Evolutionary conservation across 2,113 vertebrate species (phyloP).

Genomic region (Atractosteus spatula): DNA sequence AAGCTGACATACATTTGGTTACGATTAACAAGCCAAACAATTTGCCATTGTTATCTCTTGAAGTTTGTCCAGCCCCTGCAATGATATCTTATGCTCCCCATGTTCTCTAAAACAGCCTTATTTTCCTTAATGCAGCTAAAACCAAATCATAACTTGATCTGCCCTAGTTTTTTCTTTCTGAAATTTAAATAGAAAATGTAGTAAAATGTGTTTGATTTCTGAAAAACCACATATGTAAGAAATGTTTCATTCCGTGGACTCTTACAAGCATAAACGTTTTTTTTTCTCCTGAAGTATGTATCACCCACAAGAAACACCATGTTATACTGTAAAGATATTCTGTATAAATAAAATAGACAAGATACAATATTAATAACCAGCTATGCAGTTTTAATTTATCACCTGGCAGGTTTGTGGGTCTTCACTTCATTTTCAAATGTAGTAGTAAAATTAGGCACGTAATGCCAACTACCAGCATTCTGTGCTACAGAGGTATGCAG

Average conservation of each 20-base stretch:
- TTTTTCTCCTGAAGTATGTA: neutral
- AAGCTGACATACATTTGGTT: conserved; percentile 52
- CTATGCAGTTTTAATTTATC: neutral
- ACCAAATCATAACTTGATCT: neutral
- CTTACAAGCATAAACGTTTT: too few relatives aligned
- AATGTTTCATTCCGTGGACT: too few relatives aligned
- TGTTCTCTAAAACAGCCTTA: conserved; percentile 6
- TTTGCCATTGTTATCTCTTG: conserved; percentile 52
- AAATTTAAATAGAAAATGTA: too few relatives aligned
- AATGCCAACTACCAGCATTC: neutral
- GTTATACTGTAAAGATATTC: neutral
- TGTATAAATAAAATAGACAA: neutral
- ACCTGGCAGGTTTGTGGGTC: neutral
- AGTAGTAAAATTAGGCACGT: neutral
- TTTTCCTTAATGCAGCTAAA: neutral
- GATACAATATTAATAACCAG: neutral
- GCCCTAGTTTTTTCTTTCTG: neutral
- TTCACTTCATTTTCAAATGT: neutral
- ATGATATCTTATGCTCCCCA: conserved; percentile 20
- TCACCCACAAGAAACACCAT: neutral
- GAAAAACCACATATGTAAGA: too few relatives aligned
- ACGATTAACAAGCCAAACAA: conserved; percentile 56
- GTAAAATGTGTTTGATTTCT: too few relatives aligned
- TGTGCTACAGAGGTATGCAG: neutral
- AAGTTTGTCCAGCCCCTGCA: conserved; percentile 42